phyloP scores from a whole-genome alignment of 1,140 invertebrate genomes.

The Phocides pigmalion region DNA sequence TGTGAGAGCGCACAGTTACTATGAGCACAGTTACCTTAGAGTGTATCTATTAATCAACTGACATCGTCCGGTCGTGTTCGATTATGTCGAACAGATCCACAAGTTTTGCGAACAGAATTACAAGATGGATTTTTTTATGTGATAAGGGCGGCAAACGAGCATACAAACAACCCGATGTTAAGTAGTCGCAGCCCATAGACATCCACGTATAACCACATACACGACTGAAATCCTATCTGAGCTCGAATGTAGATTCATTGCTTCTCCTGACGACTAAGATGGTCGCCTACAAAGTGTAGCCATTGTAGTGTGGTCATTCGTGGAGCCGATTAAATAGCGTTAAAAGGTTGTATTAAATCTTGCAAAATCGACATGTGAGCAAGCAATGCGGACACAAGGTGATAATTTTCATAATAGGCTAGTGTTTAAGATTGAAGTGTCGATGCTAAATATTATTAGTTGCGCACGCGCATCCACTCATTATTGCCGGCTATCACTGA shows the following conservation, averaged over 20 bases:
- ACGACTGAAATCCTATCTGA: too few relatives aligned
- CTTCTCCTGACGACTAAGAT: too few relatives aligned
- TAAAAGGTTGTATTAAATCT: not conserved
- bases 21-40: not conserved
- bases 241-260: too few relatives aligned
- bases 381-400: too few relatives aligned
- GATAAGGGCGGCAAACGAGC: too few relatives aligned
- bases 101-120: not conserved
- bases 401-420: not conserved
- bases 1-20: not conserved
- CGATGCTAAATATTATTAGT: not conserved
- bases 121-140: too few relatives aligned
- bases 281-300: too few relatives aligned
- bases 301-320: too few relatives aligned
- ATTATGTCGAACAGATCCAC: not conserved
- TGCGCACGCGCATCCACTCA: conserved; percentile 9
- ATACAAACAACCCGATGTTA: too few relatives aligned
- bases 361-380: not conserved
- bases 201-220: too few relatives aligned
- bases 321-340: too few relatives aligned
- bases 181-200: too few relatives aligned
- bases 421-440: not conserved
- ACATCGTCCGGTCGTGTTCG: not conserved
- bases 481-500: conserved; percentile 6
- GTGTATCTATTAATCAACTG: not conserved